Evolutionary conservation across 1,140 invertebrate genomes (phyloP), one percentile per base, ranked within the genome.

Genomic region (Aphelinus atriplicis): DNA sequence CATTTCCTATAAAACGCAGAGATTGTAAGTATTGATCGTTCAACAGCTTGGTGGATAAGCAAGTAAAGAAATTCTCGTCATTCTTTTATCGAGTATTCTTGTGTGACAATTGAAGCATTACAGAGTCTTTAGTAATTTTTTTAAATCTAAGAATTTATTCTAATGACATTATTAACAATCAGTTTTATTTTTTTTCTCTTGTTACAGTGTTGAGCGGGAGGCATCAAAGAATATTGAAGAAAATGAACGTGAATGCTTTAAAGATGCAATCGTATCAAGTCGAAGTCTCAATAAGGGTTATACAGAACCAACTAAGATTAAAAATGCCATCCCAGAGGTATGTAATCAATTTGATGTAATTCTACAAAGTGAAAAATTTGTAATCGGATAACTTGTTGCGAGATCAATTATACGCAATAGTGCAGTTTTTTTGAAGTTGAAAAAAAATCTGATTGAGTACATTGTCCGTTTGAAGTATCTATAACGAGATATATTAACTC

Each of bases 141-240:
- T 26, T 26, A 26, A 26, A 26, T 26, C 26, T 26, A 26, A 26
- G 26, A 26, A 26, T 26, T 26, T 26, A 0, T 26, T 26, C 26
- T 26, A 26, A 26, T 26, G 26, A 26, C 26, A 26, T 26, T 26
- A 53, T 53, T 4, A 53, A 53, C 51, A 4, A 53, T 53, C 9
- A 9, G 4, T 53, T 53, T 53, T 53, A 6, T 53, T 4, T 53
- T 53, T 53, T 53, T 53, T 45, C 60, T 45, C 62, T 10, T 46
- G 2, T 57, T 79, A 2, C 70, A 86, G 85, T 79, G 84, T 86
- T 42, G 85, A 86, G 48, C 81, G 81, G 42, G 85, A 85, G 75
- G 85, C 85, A 6, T 86, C 85, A 55, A 86, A 86, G 65, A 86
- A 86, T 65, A 86, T 86, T 61, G 85, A 86, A 65, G 85, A 86